Evolutionary conservation across 2,113 vertebrate genomes (phyloP).

Genomic region (Rhinoderma darwinii): DNA sequence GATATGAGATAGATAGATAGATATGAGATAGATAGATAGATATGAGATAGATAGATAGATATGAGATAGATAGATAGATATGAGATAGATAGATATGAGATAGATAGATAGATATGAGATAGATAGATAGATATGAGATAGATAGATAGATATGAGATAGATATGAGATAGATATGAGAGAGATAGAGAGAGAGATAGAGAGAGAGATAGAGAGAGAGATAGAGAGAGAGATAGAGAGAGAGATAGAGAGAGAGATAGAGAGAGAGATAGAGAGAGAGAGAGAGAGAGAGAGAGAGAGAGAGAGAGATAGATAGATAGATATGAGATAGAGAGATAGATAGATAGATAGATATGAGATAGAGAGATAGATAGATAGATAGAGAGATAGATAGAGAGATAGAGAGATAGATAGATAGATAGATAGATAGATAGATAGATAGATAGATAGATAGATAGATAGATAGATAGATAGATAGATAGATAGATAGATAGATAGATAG

Average conservation of each 20-base stretch:
- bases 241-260: too few species aligned
- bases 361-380: too few species aligned
- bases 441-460: not conserved
- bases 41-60: slow-evolving; percentile 2
- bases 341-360: too few species aligned
- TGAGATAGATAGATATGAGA: not conserved
- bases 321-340: too few species aligned
- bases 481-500: not conserved
- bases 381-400: too few species aligned
- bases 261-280: too few species aligned
- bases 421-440: not conserved
- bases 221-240: too few species aligned
- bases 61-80: not conserved
- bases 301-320: too few species aligned
- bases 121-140: slow-evolving; percentile 1
- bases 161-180: not conserved
- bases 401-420: too few species aligned
- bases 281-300: too few species aligned
- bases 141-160: not conserved
- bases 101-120: not conserved
- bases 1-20: not conserved
- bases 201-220: too few species aligned
- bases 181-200: too few species aligned
- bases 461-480: slow-evolving; percentile 6
- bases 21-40: not conserved